These are phyloP conservation scores for Cephalopholis sonnerati DNA, from an alignment of 2,113 vertebrate species.

Conservation along the genomic window DNA sequence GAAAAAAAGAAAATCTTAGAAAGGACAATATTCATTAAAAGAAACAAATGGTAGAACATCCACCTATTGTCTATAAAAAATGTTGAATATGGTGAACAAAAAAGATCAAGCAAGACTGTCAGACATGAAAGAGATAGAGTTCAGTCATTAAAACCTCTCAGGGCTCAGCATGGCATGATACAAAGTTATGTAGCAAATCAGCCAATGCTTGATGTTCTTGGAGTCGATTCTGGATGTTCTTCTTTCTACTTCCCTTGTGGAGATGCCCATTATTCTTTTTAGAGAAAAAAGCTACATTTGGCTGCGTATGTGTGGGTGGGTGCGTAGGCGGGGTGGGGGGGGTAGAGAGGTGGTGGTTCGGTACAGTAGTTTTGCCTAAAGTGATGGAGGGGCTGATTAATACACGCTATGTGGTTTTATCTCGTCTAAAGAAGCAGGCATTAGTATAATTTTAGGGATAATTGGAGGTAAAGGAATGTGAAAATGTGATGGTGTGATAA, in stretches of 20 bases:
- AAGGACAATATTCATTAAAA: not conserved
- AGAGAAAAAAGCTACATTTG: constrained; percentile 30
- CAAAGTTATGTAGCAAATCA: constrained; percentile 53
- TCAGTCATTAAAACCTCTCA: constrained; percentile 54
- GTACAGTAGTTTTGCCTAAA: constrained; percentile 38
- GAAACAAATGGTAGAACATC: not conserved
- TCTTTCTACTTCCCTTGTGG: constrained; percentile 27
- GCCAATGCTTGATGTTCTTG: constrained; percentile 51
- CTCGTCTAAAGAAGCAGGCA: constrained; percentile 26
- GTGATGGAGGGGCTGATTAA: constrained; percentile 36
- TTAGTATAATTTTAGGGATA: constrained; percentile 36
- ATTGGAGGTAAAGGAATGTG: constrained; percentile 39
- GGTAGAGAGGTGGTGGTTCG: not conserved
- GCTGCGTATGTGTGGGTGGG: constrained; percentile 38
- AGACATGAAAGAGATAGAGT: constrained; percentile 42
- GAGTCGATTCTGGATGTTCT: constrained; percentile 22
- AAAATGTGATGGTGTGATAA: constrained; percentile 43
- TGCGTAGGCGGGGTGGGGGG: constrained; percentile 1
- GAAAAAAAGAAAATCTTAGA: not conserved
- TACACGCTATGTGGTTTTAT: constrained; percentile 30
- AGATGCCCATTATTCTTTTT: constrained; percentile 42
- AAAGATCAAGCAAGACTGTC: constrained; percentile 31
- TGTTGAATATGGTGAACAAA: constrained; percentile 23
- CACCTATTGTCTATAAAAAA: not conserved
- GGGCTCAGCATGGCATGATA: constrained; percentile 38